phyloP scores from a whole-genome alignment of 2,797 vertebrate species.

The Limosa lapponica region DNA sequence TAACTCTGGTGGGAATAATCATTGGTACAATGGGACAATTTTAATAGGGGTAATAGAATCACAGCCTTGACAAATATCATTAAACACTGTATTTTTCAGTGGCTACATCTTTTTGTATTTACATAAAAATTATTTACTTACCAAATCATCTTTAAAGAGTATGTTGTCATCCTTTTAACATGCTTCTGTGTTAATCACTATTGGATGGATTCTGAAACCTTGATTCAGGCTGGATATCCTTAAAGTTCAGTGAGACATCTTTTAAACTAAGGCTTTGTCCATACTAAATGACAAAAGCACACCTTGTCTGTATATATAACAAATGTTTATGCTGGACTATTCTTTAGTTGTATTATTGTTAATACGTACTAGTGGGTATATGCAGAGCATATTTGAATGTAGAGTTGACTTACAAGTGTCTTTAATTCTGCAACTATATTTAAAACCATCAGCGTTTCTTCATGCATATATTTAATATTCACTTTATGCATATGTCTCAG shows the following conservation, averaged over 20 bases:
- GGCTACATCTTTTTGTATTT: neutral
- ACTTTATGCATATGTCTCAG: neutral
- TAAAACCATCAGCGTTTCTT: neutral
- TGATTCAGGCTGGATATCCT: neutral
- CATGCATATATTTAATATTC: neutral
- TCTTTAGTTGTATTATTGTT: neutral
- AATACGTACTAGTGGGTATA: neutral
- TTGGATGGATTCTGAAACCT: neutral
- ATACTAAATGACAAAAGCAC: neutral
- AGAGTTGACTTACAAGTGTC: neutral
- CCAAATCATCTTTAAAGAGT: neutral
- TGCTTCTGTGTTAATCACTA: neutral
- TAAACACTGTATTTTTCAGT: neutral
- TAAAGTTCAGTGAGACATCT: neutral
- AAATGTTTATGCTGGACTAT: neutral
- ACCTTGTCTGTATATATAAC: neutral
- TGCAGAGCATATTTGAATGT: neutral
- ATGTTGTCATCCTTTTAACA: neutral
- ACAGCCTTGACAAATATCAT: neutral
- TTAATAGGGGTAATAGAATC: neutral
- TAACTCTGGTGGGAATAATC: neutral
- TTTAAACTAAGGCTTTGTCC: neutral
- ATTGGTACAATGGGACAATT: neutral
- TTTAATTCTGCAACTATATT: neutral
- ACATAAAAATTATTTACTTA: neutral